Percentiles rank a stretch among this genome's conserved stretches.
Evolutionary conservation across 1,140 invertebrate species (phyloP).

Genomic region (Radopholus similis): DNA sequence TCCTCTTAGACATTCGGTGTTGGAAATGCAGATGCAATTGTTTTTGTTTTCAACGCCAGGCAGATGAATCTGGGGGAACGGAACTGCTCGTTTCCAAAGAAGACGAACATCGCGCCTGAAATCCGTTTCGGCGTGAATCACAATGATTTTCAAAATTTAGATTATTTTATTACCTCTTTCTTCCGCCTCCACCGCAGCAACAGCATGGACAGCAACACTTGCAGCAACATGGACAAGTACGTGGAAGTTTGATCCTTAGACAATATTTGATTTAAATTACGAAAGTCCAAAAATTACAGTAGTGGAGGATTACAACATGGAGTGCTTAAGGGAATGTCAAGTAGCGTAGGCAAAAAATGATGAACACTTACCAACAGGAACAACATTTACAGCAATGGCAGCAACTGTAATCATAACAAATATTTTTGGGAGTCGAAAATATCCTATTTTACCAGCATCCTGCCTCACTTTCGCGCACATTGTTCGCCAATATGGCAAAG

Average conservation of each 20-base stretch:
- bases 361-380: slow-evolving; percentile 20
- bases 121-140: no score
- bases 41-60: not conserved
- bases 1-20: not conserved
- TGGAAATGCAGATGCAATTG: no score
- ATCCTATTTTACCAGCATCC: not conserved
- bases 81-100: slow-evolving; percentile 7
- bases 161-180: not conserved
- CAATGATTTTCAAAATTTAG: not conserved
- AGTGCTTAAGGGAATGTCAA: not conserved
- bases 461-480: not conserved
- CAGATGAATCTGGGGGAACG: slow-evolving; percentile 1
- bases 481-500: not conserved
- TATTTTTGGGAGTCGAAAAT: not conserved
- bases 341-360: not conserved
- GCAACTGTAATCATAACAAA: not conserved
- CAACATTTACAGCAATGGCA: slow-evolving; percentile 20
- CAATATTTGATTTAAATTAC: not conserved
- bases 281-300: slow-evolving; percentile 9
- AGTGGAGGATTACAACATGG: slow-evolving; percentile 17
- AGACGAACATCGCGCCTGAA: not conserved
- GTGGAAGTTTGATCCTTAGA: not conserved
- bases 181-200: no score
- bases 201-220: no score
- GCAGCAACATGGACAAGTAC: no score